Conservation (phyloP, 2,888 invertebrate species). For the Cheilosia urbana region DNA sequence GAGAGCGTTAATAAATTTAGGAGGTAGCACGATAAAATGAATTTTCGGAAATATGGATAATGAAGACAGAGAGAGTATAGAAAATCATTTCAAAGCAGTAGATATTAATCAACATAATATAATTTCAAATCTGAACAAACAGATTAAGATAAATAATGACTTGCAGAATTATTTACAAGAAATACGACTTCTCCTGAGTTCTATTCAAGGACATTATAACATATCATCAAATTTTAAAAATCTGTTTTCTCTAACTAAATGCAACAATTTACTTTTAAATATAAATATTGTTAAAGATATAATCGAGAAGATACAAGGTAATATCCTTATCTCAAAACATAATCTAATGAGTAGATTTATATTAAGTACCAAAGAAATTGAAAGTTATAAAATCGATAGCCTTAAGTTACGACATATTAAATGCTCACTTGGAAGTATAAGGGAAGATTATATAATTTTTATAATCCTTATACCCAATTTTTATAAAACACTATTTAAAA, state of each 20-base stretch:
- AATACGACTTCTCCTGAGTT: constrained; percentile 44
- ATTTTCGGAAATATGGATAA: constrained; percentile 61
- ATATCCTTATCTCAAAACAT: constrained; percentile 46
- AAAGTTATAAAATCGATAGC: too few relatives aligned
- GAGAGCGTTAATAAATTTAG: constrained; percentile 45
- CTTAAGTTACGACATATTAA: constrained; percentile 30
- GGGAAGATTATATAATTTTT: constrained; percentile 27
- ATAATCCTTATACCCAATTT: constrained; percentile 13
- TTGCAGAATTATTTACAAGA: constrained; percentile 49
- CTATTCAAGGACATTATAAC: constrained; percentile 14
- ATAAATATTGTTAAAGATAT: background rate
- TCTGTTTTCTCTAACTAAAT: constrained; percentile 29
- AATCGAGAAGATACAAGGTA: background rate
- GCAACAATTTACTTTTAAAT: constrained; percentile 6
- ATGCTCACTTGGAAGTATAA: constrained; percentile 3
- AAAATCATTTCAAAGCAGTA: constrained; percentile 36
- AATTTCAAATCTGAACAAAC: constrained; percentile 4
- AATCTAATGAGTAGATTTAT: constrained; percentile 44
- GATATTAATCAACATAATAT: constrained; percentile 51
- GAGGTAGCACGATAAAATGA: constrained; percentile 46
- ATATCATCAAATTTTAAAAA: background rate
- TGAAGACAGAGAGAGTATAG: constrained; percentile 45
- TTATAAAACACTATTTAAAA: background rate
- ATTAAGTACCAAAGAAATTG: too few relatives aligned
- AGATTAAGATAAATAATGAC: constrained; percentile 30